Evolutionary conservation across 2,113 vertebrate genomes (phyloP).

Genomic region (Grammomys dolichurus): DNA sequence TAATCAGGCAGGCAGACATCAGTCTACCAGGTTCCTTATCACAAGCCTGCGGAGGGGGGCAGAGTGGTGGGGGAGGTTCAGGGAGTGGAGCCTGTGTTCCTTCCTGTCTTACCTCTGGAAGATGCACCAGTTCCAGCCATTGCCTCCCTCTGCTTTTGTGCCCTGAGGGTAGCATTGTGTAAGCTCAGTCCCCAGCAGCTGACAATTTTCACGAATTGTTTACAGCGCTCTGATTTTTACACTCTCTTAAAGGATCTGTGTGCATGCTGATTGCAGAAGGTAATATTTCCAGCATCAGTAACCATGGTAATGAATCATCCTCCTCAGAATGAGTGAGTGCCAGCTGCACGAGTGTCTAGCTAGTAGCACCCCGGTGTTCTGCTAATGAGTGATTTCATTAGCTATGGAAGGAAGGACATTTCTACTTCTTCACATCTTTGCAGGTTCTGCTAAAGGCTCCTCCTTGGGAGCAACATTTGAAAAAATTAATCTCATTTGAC

Average conservation of each 20-base stretch:
- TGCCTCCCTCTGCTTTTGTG: background rate
- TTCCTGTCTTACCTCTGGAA: background rate
- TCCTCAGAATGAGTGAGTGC: constrained; percentile 83
- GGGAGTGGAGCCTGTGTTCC: background rate
- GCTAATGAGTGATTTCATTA: constrained; percentile 85
- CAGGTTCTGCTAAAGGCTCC: constrained; percentile 73
- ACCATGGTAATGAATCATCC: constrained; percentile 90
- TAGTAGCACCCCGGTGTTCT: constrained; percentile 82
- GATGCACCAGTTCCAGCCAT: background rate
- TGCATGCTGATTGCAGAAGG: constrained; percentile 86
- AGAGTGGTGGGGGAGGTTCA: background rate
- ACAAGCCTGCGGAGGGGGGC: no score
- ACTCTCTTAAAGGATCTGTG: constrained; percentile 86
- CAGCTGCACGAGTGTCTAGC: constrained; percentile 85
- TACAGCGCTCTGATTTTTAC: constrained; percentile 83
- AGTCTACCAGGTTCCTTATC: background rate
- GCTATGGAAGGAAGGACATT: constrained; percentile 66
- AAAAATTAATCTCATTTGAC: constrained; percentile 32
- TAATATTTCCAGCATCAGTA: constrained; percentile 89
- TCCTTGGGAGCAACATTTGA: constrained; percentile 50
- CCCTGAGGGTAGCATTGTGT: constrained; percentile 73
- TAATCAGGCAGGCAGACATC: background rate
- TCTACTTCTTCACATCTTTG: constrained; percentile 54
- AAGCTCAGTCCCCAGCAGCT: constrained; percentile 66
- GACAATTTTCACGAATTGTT: constrained; percentile 86